phyloP scores from a whole-genome alignment of 2,888 invertebrate species.

The Tetheella fluctuosa region DNA sequence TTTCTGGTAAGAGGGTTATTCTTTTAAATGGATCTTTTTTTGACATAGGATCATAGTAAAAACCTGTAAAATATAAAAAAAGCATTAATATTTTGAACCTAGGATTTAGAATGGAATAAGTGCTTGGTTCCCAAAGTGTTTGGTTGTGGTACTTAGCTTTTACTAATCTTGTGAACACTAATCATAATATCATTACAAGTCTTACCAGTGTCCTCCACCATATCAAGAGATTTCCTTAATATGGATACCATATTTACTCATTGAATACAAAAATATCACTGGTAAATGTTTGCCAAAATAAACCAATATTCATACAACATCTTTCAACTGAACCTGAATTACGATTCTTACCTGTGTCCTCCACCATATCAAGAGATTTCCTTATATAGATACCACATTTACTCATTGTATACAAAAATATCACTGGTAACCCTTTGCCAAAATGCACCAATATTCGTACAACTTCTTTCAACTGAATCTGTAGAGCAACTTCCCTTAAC shows the following conservation, averaged over 20 bases:
- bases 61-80: slow-evolving; percentile 56
- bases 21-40: slow-evolving; percentile 88
- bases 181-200: background rate
- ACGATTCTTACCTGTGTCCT: slow-evolving; percentile 66
- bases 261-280: slow-evolving; percentile 91
- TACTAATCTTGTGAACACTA: background rate
- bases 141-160: no score
- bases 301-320: slow-evolving; percentile 89
- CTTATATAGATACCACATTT: slow-evolving; percentile 88
- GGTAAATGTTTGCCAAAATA: slow-evolving; percentile 91
- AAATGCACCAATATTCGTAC: slow-evolving; percentile 91
- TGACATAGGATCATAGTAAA: slow-evolving; percentile 85
- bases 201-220: slow-evolving; percentile 82
- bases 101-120: no score
- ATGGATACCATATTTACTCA: slow-evolving; percentile 86
- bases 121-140: no score
- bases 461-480: slow-evolving; percentile 88
- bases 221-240: slow-evolving; percentile 88
- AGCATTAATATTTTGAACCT: slow-evolving; percentile 3
- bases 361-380: slow-evolving; percentile 87
- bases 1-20: slow-evolving; percentile 90
- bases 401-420: slow-evolving; percentile 91
- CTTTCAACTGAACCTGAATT: slow-evolving; percentile 85
- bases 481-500: slow-evolving; percentile 83
- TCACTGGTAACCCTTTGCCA: slow-evolving; percentile 89